Evolutionary conservation across 2,888 invertebrate species (phyloP), one percentile per base, ranked within the genome.

Genomic region (Melanostoma mellinum): DNA sequence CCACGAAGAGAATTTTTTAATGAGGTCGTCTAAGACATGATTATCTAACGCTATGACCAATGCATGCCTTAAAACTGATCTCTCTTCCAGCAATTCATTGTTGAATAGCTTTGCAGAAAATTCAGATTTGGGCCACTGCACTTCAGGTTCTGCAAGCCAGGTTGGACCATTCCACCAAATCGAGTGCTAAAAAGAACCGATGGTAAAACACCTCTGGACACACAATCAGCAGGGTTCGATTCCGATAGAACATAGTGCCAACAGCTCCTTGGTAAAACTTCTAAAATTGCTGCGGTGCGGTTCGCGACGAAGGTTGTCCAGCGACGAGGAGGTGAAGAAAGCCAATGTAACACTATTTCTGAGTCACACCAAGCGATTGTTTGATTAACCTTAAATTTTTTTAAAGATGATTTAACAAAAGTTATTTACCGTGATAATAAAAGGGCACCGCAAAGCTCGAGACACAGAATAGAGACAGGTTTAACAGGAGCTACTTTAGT

Each of bases 1-100:
- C 68, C 69, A 76, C 6, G 68, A 76, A 3, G 68, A 69, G 3
- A 36, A 30, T 69, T 61, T 76, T 10, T 33, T 8, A 20, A 63
- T 48, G 10, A 60, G 8, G 0, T 32, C 3, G 3, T 44, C 48
- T 9, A 36, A 10, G 6, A 44, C 32, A 53, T 48, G 10, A 3
- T 56, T 46, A 46, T 10, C 60, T 36, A 42, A 33, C 1, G 36
- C 32, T 8, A 36, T 44, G 46, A 33, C 36, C 48, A 76, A 35
- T 20, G 38, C 68, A 35, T 52, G 42, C 42, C 52, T 33, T 44
- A 6, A 44, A 36, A 35, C 46, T 9, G 30, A 1, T 40, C 35
- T 44, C 53, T 60, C 61, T 32, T 65, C 63, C 5, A 3, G 5
- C 6, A 36, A 4, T 3, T 20, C 20, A 5, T 20, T 30, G 4